Conservation (phyloP, 2,888 invertebrate species). For the Eumerus sabulonum region DNA sequence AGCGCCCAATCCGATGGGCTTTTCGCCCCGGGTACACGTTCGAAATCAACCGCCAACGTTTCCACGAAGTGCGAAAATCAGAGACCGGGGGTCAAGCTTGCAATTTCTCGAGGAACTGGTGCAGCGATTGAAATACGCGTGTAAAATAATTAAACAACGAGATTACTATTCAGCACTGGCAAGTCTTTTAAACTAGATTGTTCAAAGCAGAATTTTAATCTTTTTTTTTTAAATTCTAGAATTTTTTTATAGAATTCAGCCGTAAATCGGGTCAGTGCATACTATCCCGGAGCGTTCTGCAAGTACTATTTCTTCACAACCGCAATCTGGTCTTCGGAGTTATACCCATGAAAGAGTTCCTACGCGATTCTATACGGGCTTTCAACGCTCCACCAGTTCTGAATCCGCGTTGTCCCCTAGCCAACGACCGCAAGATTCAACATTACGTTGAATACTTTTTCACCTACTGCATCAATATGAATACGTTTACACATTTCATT, state of each 20-base stretch:
- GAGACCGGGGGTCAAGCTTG: conserved; percentile 82
- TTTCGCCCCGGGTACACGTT: conserved; percentile 97
- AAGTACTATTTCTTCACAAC: conserved; percentile 85
- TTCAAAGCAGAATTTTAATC: neutral
- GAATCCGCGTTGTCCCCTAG: conserved; percentile 85
- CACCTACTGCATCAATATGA: conserved; percentile 85
- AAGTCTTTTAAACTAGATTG: neutral
- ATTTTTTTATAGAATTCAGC: conserved; percentile 96
- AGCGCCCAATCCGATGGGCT: conserved; percentile 91
- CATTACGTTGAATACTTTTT: conserved; percentile 94
- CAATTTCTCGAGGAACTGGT: conserved; percentile 92
- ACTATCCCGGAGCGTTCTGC: conserved; percentile 93
- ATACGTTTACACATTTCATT: conserved; percentile 91
- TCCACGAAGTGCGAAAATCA: conserved; percentile 96
- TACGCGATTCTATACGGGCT: conserved; percentile 90
- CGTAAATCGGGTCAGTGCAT: conserved; percentile 92
- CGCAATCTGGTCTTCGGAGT: conserved; percentile 78
- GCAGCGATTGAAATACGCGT: conserved; percentile 88
- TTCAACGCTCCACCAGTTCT: conserved; percentile 95
- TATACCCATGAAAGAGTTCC: conserved; percentile 85
- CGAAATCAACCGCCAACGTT: conserved; percentile 98
- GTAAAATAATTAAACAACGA: conserved; percentile 88
- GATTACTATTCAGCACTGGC: conserved; percentile 90
- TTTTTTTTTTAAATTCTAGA: conserved; percentile 80
- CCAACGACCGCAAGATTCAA: conserved; percentile 81